A percentile compares a stretch with the other conserved stretches of the same genome.
Conservation (phyloP, 2,888 invertebrate species). For the Oxystoma pomonae region DNA sequence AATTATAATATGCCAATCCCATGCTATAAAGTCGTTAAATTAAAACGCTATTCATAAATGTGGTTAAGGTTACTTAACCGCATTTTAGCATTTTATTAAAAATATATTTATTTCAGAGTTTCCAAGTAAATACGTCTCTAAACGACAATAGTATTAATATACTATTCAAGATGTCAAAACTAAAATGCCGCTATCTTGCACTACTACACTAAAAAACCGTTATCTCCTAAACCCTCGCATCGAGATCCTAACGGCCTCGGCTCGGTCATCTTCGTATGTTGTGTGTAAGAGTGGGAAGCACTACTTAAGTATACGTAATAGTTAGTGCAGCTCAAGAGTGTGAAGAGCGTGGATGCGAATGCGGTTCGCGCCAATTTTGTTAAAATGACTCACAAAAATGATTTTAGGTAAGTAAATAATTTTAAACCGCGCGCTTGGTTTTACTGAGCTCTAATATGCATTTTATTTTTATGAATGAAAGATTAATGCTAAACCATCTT, state of each 20-base stretch:
- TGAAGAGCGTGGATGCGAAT: not conserved
- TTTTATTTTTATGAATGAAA: no score
- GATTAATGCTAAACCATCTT: no score
- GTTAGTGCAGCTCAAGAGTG: not conserved
- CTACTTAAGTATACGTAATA: not conserved
- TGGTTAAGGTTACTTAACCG: slow-evolving; percentile 3
- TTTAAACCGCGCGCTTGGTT: not conserved
- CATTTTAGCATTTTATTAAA: not conserved
- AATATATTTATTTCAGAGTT: not conserved
- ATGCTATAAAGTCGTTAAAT: slow-evolving; percentile 7
- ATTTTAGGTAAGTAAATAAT: not conserved
- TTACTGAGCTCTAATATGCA: not conserved
- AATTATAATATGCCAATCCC: slow-evolving; percentile 4
- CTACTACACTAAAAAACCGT: slow-evolving; percentile 1
- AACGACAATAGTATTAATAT: not conserved
- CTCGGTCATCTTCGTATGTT: not conserved
- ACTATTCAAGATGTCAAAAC: not conserved
- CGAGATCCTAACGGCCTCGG: not conserved
- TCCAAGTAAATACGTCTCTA: not conserved
- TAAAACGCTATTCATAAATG: slow-evolving; percentile 6
- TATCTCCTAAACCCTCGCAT: slow-evolving; percentile 1
- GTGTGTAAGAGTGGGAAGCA: not conserved
- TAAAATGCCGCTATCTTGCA: slow-evolving; percentile 3
- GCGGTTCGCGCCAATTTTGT: not conserved
- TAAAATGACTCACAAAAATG: not conserved